phyloP scores from a whole-genome alignment of 2,113 vertebrate species.

The Spheniscus mendiculus region DNA sequence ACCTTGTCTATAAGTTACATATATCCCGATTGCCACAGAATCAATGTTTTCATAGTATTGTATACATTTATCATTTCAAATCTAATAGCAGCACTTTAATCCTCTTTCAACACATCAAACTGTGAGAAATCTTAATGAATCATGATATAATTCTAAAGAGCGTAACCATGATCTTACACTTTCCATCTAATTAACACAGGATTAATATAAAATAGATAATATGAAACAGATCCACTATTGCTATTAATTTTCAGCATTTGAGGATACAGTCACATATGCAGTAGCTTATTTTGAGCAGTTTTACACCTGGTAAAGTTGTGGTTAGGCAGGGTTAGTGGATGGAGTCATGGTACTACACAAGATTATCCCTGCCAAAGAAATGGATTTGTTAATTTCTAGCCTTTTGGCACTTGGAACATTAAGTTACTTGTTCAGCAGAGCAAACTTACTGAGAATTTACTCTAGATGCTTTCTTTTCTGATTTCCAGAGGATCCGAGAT shows the following conservation, averaged over 20 bases:
- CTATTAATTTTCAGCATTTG: neutral
- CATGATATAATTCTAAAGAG: neutral
- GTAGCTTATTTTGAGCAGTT: neutral
- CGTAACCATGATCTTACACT: neutral
- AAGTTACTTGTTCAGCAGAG: neutral
- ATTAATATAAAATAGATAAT: neutral
- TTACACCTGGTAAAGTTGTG: neutral
- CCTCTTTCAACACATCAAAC: neutral
- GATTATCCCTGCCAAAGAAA: neutral
- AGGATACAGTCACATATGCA: neutral
- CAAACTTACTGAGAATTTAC: neutral
- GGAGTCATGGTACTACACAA: neutral
- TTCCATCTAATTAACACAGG: neutral
- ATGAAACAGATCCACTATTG: neutral
- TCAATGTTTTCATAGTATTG: neutral
- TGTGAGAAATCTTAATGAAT: neutral
- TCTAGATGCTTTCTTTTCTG: neutral
- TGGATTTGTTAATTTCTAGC: neutral
- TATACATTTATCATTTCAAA: neutral
- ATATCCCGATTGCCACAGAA: neutral
- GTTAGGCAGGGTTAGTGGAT: neutral
- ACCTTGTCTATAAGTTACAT: neutral
- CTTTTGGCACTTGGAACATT: neutral
- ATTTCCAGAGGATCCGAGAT: conserved; percentile 92
- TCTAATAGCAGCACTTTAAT: neutral